Evolutionary conservation across 2,888 invertebrate genomes (phyloP).

Genomic region (Emmelina monodactyla): DNA sequence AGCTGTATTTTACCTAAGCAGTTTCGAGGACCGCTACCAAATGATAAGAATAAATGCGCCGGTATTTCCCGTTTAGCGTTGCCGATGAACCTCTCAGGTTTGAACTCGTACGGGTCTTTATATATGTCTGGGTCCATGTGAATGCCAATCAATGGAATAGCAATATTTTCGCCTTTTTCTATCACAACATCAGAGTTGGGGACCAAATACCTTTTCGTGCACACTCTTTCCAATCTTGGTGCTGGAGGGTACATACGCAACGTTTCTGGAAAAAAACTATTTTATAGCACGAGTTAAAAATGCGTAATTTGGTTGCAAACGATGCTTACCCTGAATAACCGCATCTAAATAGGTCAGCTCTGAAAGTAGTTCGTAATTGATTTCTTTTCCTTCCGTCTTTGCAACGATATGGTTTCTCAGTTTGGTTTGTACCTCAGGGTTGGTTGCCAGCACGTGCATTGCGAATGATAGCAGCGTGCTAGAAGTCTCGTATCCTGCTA

Average conservation of each 20-base stretch:
- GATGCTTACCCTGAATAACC: constrained; percentile 38
- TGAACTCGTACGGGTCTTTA: constrained; percentile 60
- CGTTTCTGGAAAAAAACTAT: constrained; percentile 51
- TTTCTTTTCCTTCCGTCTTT: constrained; percentile 38
- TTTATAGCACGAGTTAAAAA: no score
- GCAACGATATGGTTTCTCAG: constrained; percentile 44
- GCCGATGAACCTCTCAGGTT: constrained; percentile 61
- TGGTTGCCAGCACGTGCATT: constrained; percentile 56
- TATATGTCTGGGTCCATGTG: constrained; percentile 64
- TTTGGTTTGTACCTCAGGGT: constrained; percentile 49
- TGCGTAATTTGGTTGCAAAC: no score
- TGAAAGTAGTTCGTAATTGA: constrained; percentile 39
- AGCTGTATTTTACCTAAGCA: constrained; percentile 60
- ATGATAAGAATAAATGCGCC: constrained; percentile 57
- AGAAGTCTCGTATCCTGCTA: constrained; percentile 70
- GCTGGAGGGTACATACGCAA: constrained; percentile 66
- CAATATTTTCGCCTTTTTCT: constrained; percentile 47
- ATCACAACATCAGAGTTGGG: constrained; percentile 50
- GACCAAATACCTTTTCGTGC: constrained; percentile 60
- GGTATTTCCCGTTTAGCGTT: constrained; percentile 57
- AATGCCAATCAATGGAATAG: constrained; percentile 52
- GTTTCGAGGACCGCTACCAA: constrained; percentile 61
- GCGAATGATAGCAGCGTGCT: constrained; percentile 64
- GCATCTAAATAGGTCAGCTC: constrained; percentile 44
- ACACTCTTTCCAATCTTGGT: constrained; percentile 56